A percentile compares a stretch with the other conserved stretches of the same genome.
These are phyloP conservation scores for Drosophila triauraria DNA, from an alignment of 1,140 invertebrate genomes.

Conservation along the genomic window DNA sequence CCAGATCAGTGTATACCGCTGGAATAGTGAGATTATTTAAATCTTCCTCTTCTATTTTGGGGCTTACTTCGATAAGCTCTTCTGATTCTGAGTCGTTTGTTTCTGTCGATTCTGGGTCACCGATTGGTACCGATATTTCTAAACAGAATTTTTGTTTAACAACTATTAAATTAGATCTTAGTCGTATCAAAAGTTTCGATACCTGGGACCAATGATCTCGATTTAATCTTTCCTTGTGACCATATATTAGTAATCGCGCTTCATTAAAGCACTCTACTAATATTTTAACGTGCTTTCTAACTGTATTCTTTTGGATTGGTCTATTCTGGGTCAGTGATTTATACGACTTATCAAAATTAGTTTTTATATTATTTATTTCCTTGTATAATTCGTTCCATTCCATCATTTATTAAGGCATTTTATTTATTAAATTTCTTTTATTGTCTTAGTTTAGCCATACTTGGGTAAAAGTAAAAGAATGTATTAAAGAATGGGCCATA, in stretches of 20 bases:
- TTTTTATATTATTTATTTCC: not conserved
- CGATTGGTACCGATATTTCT: not conserved
- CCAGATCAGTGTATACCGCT: not conserved
- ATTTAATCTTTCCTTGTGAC: not conserved
- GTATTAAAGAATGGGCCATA: too few species aligned
- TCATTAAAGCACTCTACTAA: conserved; percentile 13
- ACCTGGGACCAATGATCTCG: too few species aligned
- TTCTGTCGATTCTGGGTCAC: conserved; percentile 7
- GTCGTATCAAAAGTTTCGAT: too few species aligned
- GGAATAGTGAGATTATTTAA: too few species aligned
- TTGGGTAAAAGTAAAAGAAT: not conserved
- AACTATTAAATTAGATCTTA: too few species aligned
- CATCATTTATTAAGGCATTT: not conserved
- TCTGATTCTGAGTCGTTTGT: not conserved
- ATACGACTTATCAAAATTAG: conserved; percentile 1
- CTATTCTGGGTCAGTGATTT: conserved; percentile 6
- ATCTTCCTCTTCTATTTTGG: conserved; percentile 10
- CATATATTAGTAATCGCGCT: not conserved
- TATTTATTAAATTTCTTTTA: not conserved
- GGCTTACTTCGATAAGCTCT: not conserved
- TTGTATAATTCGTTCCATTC: not conserved
- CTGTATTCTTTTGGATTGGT: not conserved
- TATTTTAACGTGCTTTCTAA: conserved; percentile 6
- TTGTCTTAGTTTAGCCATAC: not conserved
- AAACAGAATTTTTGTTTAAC: too few species aligned